These are phyloP conservation scores for Garra rufa DNA, from an alignment of 2,113 vertebrate genomes.

Conservation along the genomic window DNA sequence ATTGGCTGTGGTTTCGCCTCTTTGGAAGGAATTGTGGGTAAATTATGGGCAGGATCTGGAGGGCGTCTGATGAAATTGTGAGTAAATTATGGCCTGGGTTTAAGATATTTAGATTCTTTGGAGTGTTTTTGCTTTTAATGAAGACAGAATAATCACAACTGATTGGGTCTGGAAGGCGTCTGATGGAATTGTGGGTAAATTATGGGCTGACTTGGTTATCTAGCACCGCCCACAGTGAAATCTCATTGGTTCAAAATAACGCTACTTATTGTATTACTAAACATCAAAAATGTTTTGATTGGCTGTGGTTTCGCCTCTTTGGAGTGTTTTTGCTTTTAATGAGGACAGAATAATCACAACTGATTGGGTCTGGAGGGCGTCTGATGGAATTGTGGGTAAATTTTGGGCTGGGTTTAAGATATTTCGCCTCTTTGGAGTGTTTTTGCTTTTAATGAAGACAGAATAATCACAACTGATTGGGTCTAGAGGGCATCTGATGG, in stretches of 20 bases:
- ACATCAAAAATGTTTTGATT: not conserved
- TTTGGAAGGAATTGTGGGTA: no score
- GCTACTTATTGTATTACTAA: not conserved
- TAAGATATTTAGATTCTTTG: not conserved
- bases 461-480: not conserved
- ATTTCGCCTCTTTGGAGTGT: not conserved
- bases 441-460: not conserved
- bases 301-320: not conserved
- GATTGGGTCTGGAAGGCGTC: no score
- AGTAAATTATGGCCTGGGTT: no score
- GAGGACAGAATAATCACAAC: not conserved
- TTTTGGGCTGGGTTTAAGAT: no score
- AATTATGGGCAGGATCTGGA: no score
- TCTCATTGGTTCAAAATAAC: not conserved
- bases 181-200: no score
- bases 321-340: not conserved
- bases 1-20: not conserved
- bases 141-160: not conserved
- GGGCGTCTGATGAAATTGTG: no score
- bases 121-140: not conserved
- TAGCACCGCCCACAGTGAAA: not conserved
- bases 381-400: constrained; percentile 17
- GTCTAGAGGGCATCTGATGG: not conserved
- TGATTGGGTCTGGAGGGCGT: not conserved
- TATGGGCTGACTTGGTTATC: no score